Conservation (phyloP, 2,888 invertebrate species). For the Frankliniella intonsa region DNA sequence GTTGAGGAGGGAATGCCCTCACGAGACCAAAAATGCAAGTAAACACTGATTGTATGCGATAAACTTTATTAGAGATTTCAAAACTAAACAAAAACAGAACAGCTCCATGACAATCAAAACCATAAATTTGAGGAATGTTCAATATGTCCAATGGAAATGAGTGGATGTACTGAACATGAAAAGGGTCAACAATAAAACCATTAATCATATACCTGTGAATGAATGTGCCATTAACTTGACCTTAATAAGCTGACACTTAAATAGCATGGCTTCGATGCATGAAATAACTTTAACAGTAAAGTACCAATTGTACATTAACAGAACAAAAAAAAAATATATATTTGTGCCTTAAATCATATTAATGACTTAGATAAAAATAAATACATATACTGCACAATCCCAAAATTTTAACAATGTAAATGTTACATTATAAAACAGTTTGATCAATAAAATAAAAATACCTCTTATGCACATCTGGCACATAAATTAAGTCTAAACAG, state of each 20-base stretch:
- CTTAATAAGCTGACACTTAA: neutral
- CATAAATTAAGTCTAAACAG: neutral
- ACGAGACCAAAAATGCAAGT: neutral
- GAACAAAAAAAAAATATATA: neutral
- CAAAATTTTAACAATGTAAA: slow-evolving; percentile 1
- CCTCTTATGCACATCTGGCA: neutral
- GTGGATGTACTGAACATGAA: neutral
- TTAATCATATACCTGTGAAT: neutral
- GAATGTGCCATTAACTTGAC: too few species aligned
- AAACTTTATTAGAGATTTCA: slow-evolving; percentile 10
- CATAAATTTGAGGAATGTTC: neutral
- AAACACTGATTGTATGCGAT: neutral
- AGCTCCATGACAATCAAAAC: slow-evolving; percentile 16
- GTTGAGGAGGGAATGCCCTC: too few species aligned
- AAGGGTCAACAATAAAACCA: neutral
- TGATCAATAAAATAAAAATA: neutral
- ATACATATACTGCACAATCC: slow-evolving; percentile 6
- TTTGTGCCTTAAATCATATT: neutral
- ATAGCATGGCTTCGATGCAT: neutral
- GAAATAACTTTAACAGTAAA: neutral
- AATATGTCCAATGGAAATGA: neutral
- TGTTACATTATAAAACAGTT: slow-evolving; percentile 12
- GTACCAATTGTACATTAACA: neutral
- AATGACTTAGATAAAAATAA: slow-evolving; percentile 21
- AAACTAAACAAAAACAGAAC: neutral